Evolutionary conservation across 2,113 vertebrate species (phyloP).

Genomic region (Nibea coibor): DNA sequence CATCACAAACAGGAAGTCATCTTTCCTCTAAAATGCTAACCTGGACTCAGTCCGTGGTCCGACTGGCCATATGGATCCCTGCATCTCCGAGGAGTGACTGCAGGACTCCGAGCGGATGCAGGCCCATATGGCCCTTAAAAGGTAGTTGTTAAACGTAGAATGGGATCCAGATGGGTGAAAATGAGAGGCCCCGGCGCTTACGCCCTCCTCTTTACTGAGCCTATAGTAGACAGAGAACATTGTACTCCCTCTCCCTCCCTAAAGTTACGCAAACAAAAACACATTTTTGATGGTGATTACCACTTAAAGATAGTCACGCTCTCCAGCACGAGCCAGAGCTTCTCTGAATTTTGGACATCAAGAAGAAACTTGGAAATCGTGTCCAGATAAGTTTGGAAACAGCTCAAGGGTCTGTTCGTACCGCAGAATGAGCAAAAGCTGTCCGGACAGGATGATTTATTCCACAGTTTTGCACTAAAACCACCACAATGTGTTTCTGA

Average conservation of each 20-base stretch:
- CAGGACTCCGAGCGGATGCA: not conserved
- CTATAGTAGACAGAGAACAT: slow-evolving; percentile 66
- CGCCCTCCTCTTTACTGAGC: slow-evolving; percentile 60
- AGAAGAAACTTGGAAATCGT: not conserved
- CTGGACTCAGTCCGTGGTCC: slow-evolving; percentile 14
- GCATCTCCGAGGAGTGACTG: not conserved
- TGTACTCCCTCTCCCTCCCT: slow-evolving; percentile 60
- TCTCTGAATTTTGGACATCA: not conserved
- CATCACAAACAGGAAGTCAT: not conserved
- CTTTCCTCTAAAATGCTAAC: not conserved
- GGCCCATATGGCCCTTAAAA: slow-evolving; percentile 35
- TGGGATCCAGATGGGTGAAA: slow-evolving; percentile 74
- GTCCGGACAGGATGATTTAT: not conserved
- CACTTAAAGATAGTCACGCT: not conserved
- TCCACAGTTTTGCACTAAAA: not conserved
- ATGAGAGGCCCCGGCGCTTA: slow-evolving; percentile 4
- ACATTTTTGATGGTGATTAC: slow-evolving; percentile 36
- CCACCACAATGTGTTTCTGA: slow-evolving; percentile 3
- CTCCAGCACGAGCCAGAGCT: not conserved
- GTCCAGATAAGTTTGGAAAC: slow-evolving; percentile 14
- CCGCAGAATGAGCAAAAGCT: not conserved
- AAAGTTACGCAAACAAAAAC: slow-evolving; percentile 51
- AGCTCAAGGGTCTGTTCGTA: not conserved
- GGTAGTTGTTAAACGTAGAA: slow-evolving; percentile 38
- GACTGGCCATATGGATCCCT: too few relatives aligned